Evolutionary conservation across 2,888 invertebrate species (phyloP).

Genomic region (Heteromurus nitidus): DNA sequence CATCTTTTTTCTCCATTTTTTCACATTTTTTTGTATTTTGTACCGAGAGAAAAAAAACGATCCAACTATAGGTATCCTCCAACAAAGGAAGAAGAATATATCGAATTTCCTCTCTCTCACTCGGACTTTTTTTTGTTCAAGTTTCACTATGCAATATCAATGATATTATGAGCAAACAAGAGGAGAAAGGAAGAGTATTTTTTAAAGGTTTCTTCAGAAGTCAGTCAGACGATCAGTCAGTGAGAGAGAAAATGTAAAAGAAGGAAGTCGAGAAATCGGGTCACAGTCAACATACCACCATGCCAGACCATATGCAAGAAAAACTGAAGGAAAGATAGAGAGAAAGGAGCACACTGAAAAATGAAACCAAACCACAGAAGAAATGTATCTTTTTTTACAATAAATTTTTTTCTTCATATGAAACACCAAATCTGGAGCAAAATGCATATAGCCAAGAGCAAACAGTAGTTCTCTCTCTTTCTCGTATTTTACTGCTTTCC

Average conservation of each 20-base stretch:
- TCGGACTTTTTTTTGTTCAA: background rate
- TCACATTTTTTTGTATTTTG: too few relatives aligned
- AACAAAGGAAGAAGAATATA: background rate
- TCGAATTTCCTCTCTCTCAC: background rate
- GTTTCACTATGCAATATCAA: background rate
- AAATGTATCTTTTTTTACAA: conserved; percentile 1
- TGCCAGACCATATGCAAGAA: background rate
- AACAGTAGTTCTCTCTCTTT: background rate
- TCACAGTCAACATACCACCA: background rate
- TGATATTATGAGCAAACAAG: background rate
- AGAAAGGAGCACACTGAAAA: background rate
- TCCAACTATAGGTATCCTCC: background rate
- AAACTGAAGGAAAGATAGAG: background rate
- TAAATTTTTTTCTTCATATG: background rate
- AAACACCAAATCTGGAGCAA: conserved; percentile 5
- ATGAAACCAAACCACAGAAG: conserved; percentile 12
- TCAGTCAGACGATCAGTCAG: too few relatives aligned
- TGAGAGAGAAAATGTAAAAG: too few relatives aligned
- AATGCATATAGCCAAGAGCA: background rate
- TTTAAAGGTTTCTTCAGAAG: too few relatives aligned
- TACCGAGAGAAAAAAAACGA: too few relatives aligned
- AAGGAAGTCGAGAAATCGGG: background rate
- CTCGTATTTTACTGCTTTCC: background rate
- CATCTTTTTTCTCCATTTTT: background rate
- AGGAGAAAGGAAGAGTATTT: background rate